Percentiles rank a stretch among this genome's conserved stretches.
These are phyloP conservation scores for Callospermophilus lateralis DNA, from an alignment of 2,113 vertebrate genomes.

Conservation along the genomic window DNA sequence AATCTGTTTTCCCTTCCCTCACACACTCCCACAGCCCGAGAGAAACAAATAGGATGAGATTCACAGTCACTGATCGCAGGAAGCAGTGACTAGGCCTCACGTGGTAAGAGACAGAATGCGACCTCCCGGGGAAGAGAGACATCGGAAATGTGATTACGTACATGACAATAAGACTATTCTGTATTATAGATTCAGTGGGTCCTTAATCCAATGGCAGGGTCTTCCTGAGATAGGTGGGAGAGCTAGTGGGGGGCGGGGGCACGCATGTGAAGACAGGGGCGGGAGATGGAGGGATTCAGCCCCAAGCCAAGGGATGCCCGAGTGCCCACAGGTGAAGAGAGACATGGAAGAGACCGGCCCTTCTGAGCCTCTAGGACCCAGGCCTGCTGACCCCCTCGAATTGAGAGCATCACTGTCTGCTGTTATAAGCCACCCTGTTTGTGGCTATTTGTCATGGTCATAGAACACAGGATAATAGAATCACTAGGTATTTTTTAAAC, in stretches of 20 bases:
- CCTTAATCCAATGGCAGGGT: not conserved
- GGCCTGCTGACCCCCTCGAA: no score
- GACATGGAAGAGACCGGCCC: not conserved
- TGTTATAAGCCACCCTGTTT: not conserved
- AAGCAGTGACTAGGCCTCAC: no score
- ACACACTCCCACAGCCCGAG: not conserved
- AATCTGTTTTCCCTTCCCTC: not conserved
- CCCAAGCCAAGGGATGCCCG: accelerated
- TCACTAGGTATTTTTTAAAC: no score
- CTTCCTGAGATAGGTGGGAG: no score
- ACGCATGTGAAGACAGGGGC: accelerated
- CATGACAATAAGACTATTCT: not conserved
- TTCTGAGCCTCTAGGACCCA: not conserved
- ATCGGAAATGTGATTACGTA: not conserved
- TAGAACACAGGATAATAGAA: not conserved
- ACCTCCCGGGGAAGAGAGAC: not conserved
- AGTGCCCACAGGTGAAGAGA: no score
- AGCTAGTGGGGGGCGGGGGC: not conserved
- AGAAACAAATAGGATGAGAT: not conserved
- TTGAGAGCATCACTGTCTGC: not conserved
- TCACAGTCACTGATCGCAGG: not conserved
- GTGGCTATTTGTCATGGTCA: accelerated
- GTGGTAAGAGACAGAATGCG: no score
- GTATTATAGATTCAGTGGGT: no score
- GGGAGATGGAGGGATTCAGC: accelerated